Evolutionary conservation across 2,888 invertebrate species (phyloP), one percentile per base, ranked within the genome.

Genomic region (Spilosoma lubricipeda): DNA sequence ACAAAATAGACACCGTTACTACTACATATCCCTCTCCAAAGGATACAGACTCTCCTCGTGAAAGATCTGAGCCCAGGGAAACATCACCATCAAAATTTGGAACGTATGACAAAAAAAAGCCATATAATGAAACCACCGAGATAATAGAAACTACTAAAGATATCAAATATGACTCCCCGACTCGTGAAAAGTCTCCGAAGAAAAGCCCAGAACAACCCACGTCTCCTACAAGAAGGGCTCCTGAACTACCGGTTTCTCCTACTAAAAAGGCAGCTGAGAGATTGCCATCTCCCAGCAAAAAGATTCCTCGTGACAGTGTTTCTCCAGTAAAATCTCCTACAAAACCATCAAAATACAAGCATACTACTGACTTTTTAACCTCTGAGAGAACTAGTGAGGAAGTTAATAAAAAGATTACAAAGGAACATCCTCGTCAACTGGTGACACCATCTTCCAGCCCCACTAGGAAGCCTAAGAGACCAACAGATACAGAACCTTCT

Each of bases 371-470:
- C 36, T 94, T 95, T 76, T 91, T 95, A 45, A 73, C 87, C 36
- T 84, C 86, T 63, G 95, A 95, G 79, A 91, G 72, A 85, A 88
- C 82, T 39, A 88, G 83, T 0, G 95, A 94, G 80, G 91, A 92
- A 76, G 77, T 81, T 3, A 91, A 90, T 77, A 93, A 91, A 81
- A 90, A 85, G 23, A 70, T 76, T 7, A 73, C 79, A n/a, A 93
- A 89, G 77, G 90, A 91, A 45, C 91, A 80, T 63, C 89, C 95
- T 15, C 92, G 95, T 42, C 94, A 94, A 80, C 87, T 95, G 9
- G 80, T 93, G 3, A 95, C 96, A 64, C 96, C 96, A n/a, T 94
- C 96, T 36, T 92, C 94, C 5, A 96, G 96, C 79, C 96, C 96
- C 5, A 95, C 96, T 5, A 91, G 96, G 70, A 93, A 92, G 82